These are phyloP conservation scores for Xiphophorus couchianus DNA, from an alignment of 2,113 vertebrate genomes.

Conservation along the genomic window DNA sequence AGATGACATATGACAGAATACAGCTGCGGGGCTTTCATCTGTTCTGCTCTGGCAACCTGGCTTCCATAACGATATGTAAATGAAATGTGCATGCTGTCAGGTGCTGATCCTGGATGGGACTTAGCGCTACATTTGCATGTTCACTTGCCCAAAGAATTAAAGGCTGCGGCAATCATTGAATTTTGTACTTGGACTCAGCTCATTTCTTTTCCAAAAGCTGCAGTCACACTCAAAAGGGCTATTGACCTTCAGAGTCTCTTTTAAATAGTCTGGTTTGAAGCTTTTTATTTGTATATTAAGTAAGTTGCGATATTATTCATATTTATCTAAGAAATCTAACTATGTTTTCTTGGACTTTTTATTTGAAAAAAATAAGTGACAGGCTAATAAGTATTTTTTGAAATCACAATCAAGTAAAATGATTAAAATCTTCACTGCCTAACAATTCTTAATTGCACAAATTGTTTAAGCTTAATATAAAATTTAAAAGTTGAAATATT, in stretches of 20 bases:
- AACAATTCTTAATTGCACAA: no score
- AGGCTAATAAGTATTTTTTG: neutral
- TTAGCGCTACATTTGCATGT: slow-evolving; percentile 53
- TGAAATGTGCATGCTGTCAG: slow-evolving; percentile 63
- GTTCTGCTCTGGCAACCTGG: slow-evolving; percentile 59
- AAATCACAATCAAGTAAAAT: neutral
- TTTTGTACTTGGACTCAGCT: slow-evolving; percentile 14
- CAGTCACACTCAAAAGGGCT: slow-evolving; percentile 29
- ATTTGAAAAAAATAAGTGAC: neutral
- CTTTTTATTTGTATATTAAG: slow-evolving; percentile 12
- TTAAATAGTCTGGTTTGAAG: slow-evolving; percentile 14
- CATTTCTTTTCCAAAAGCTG: slow-evolving; percentile 19
- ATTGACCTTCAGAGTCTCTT: slow-evolving; percentile 11
- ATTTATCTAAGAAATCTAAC: neutral
- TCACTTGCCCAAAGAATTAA: slow-evolving; percentile 52
- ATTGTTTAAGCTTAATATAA: no score
- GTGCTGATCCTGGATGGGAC: slow-evolving; percentile 44
- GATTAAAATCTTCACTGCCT: neutral
- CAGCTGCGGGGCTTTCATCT: slow-evolving; percentile 70
- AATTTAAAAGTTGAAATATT: no score
- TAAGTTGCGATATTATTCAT: slow-evolving; percentile 6
- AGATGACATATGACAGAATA: slow-evolving; percentile 58
- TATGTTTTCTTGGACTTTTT: neutral
- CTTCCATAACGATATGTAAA: slow-evolving; percentile 73
- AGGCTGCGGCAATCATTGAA: slow-evolving; percentile 20